Conservation (phyloP, 2,888 invertebrate species). For the Junonia oenone region DNA sequence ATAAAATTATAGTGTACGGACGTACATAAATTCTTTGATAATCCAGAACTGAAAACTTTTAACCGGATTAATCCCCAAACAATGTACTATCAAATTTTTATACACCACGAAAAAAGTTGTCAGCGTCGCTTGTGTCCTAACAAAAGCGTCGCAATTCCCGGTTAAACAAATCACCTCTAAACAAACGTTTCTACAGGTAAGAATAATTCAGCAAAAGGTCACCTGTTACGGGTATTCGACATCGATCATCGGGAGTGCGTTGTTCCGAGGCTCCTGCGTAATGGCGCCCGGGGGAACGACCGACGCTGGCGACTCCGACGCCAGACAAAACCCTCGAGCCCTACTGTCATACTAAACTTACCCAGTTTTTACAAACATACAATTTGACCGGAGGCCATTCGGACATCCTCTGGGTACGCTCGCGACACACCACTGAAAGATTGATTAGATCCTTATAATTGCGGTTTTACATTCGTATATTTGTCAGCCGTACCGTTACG, state of each 20-base stretch:
- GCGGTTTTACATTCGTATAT: conserved; percentile 48
- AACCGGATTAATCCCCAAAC: not conserved
- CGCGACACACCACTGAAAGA: conserved; percentile 54
- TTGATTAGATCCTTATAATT: conserved; percentile 55
- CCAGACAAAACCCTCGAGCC: conserved; percentile 62
- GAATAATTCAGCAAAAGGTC: conserved; percentile 77
- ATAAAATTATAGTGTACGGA: not conserved
- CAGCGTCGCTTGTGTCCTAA: conserved; percentile 41
- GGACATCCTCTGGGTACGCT: conserved; percentile 39
- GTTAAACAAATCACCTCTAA: conserved; percentile 74
- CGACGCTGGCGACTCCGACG: conserved; percentile 48
- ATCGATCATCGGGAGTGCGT: conserved; percentile 78
- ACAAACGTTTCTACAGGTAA: conserved; percentile 74
- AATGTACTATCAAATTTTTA: conserved; percentile 36
- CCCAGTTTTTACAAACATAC: conserved; percentile 49
- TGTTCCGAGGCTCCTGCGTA: conserved; percentile 67
- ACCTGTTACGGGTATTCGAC: conserved; percentile 75
- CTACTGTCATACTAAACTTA: conserved; percentile 60
- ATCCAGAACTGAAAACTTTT: not conserved
- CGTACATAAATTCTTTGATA: not conserved
- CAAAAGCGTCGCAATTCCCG: conserved; percentile 59
- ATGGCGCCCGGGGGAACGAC: conserved; percentile 67
- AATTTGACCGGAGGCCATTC: conserved; percentile 46
- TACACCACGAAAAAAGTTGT: conserved; percentile 45
- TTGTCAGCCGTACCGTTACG: conserved; percentile 39